A percentile compares a stretch with the other conserved stretches of the same genome.
These are phyloP conservation scores for Dysmachus trigonus DNA, from an alignment of 2,888 invertebrate species.

Conservation along the genomic window DNA sequence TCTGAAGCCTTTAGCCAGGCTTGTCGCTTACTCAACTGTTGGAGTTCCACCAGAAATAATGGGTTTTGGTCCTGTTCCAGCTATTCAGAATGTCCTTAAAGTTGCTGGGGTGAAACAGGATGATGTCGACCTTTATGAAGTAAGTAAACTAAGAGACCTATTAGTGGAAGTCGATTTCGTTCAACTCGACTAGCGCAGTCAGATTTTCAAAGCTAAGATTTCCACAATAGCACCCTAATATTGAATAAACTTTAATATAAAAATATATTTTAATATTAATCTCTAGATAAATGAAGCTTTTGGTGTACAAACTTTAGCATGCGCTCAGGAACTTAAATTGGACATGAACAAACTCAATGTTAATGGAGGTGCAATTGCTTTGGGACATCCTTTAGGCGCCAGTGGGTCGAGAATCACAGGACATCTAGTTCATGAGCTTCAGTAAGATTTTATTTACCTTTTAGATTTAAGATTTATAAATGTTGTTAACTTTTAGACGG, in stretches of 20 bases:
- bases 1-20: slow-evolving; percentile 88
- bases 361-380: slow-evolving; percentile 94
- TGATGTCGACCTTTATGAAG: slow-evolving; percentile 93
- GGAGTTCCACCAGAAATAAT: slow-evolving; percentile 98
- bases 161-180: too few relatives aligned
- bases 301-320: slow-evolving; percentile 92
- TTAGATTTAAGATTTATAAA: neutral
- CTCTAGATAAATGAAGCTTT: slow-evolving; percentile 97
- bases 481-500: slow-evolving; percentile 69
- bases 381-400: slow-evolving; percentile 97
- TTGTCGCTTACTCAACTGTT: slow-evolving; percentile 91
- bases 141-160: too few relatives aligned
- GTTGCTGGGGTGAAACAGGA: slow-evolving; percentile 79
- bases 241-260: too few relatives aligned
- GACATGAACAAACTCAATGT: slow-evolving; percentile 90
- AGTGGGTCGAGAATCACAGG: slow-evolving; percentile 92
- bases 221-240: too few relatives aligned
- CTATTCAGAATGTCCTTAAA: slow-evolving; percentile 86
- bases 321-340: slow-evolving; percentile 86
- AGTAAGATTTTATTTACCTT: slow-evolving; percentile 67
- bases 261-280: neutral
- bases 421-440: slow-evolving; percentile 90
- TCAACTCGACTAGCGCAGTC: too few relatives aligned
- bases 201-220: too few relatives aligned
- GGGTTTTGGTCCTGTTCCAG: slow-evolving; percentile 97